Evolutionary conservation across 2,113 vertebrate species (phyloP), one percentile per base, ranked within the genome.

Genomic region (Nibea albiflora): DNA sequence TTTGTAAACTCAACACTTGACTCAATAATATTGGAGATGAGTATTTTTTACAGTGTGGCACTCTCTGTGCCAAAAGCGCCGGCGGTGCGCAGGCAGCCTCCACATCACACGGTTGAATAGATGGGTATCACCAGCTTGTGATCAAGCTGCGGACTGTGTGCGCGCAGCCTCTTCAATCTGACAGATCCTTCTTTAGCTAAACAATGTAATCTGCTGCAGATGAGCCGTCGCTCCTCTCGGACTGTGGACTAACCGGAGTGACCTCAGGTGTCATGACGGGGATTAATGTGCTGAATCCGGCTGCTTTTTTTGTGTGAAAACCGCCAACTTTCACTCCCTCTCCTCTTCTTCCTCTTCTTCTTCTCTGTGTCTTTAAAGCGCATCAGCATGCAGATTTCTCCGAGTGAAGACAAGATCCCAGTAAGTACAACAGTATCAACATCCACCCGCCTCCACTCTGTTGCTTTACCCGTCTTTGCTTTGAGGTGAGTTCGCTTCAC

Each of bases 321-420:
- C 8, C 73, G 68, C 39, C 85, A 90, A 87, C 84, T 93, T 92
- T 89, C 63, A 77, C 78, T 68, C 47, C 57, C 60, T 15, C 44
- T 82, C 47, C 22, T 67, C 35, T 65, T 82, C 47, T 68, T 62
- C 65, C 86, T 22, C 53, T 56, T 2, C 77, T 28, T 19, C 53
- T 72, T 68, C 62, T 88, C 42, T 81, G 81, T 85, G 79, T 82
- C 24, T 80, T 58, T 91, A 58, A 92, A 94, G 93, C 85, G 81
- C 84, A 84, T 89, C 80, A 92, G 77, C 74, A 96, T 96, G 85
- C 96, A 96, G 94, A 95, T 96, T 62, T 84, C 91, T 17, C 92
- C 92, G 87, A 92, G 85, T 80, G 96, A 96, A 90, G 95, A 93
- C 90, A 95, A 94, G 91, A 87, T 92, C 68, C 94, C 93, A 0